Percentiles rank a stretch among this genome's conserved stretches.
phyloP scores from a whole-genome alignment of 2,113 vertebrate species.

The Megatriorchis doriae region DNA sequence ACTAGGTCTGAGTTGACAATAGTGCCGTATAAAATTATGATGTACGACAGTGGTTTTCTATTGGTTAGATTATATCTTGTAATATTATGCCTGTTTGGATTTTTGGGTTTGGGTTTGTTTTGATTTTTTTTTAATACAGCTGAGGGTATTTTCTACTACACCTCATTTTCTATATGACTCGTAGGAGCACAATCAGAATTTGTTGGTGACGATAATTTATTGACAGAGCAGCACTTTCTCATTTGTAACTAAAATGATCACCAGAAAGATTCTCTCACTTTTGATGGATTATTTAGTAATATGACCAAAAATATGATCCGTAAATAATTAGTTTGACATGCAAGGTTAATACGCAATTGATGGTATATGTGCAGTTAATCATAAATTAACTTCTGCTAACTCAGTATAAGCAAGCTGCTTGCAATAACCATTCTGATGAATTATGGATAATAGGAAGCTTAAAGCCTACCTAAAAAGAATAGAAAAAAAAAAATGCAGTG shows the following conservation, averaged over 20 bases:
- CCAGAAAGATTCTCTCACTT: neutral
- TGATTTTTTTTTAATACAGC: neutral
- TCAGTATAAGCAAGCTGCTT: neutral
- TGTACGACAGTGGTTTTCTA: neutral
- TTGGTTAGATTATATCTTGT: neutral
- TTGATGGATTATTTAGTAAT: neutral
- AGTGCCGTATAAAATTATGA: neutral
- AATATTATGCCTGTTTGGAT: neutral
- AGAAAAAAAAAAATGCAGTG: no score
- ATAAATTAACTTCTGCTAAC: conserved; percentile 2
- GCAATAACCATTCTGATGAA: neutral
- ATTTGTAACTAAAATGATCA: neutral
- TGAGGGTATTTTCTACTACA: neutral
- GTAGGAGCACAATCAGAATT: neutral
- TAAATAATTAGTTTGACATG: neutral
- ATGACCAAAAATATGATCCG: neutral
- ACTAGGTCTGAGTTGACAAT: neutral
- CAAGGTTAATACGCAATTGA: neutral
- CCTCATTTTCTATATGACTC: neutral
- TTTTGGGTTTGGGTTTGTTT: neutral
- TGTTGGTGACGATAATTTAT: neutral
- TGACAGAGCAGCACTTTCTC: neutral
- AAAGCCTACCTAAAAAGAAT: no score
- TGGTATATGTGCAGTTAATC: neutral
- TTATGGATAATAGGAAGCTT: neutral